These are phyloP conservation scores for Oreamnos americanus DNA, from an alignment of 2,113 vertebrate species.

Conservation along the genomic window DNA sequence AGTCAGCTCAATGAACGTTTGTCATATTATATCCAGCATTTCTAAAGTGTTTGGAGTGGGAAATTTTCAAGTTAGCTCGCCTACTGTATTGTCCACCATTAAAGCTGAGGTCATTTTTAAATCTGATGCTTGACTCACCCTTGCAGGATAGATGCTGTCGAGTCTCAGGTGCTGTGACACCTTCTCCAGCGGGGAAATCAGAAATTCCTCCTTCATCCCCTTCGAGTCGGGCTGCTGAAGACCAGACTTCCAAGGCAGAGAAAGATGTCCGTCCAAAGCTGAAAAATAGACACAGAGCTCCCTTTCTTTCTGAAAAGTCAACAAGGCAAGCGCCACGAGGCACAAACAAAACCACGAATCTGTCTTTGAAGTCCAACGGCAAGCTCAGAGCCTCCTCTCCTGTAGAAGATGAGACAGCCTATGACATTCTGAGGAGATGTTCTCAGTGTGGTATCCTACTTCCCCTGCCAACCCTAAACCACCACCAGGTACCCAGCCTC, in stretches of 20 bases:
- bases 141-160: not conserved
- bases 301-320: not conserved
- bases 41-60: not conserved
- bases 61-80: not conserved
- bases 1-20: not conserved
- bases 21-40: not conserved
- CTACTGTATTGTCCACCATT: not conserved
- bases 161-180: not conserved
- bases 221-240: not conserved
- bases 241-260: not conserved
- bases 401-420: not conserved
- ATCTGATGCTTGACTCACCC: not conserved
- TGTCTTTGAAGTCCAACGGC: not conserved
- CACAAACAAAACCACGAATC: not conserved
- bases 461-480: slow-evolving; percentile 54
- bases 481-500: slow-evolving; percentile 65
- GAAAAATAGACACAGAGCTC: not conserved
- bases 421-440: slow-evolving; percentile 54
- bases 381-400: not conserved
- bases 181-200: not conserved
- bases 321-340: not conserved
- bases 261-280: slow-evolving; percentile 66
- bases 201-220: not conserved
- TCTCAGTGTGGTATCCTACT: slow-evolving; percentile 71
- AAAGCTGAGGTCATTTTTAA: not conserved